A percentile compares a stretch with the other conserved stretches of the same genome.
Conservation (phyloP, 2,113 vertebrate genomes). For the Tursiops truncatus region DNA sequence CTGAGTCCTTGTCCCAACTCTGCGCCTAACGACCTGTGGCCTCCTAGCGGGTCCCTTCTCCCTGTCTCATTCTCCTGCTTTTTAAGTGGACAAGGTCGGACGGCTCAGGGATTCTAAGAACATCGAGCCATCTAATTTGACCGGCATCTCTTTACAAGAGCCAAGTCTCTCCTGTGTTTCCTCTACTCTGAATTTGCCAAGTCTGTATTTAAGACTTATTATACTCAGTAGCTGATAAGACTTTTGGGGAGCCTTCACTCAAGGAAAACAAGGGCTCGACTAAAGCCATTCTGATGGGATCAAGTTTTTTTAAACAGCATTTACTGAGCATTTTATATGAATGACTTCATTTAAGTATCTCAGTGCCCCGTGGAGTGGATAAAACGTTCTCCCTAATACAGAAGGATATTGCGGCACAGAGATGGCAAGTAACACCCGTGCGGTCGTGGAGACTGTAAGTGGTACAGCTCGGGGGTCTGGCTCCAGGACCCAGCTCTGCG, state of each 20-base stretch:
- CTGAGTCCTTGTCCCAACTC: neutral
- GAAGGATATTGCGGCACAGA: neutral
- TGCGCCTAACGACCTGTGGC: neutral
- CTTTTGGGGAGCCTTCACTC: neutral
- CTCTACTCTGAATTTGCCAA: neutral
- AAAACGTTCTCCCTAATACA: neutral
- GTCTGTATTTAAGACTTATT: neutral
- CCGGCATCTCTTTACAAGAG: neutral
- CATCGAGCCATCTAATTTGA: neutral
- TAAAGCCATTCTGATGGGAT: neutral
- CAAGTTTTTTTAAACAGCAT: neutral
- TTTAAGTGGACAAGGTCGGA: neutral
- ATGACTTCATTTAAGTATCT: neutral
- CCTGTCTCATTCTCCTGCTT: neutral
- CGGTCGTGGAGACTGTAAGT: neutral
- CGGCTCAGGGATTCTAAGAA: neutral
- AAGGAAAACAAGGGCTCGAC: neutral
- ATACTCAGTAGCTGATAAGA: neutral
- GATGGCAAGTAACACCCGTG: too few species aligned
- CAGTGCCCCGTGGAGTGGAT: neutral
- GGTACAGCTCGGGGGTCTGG: neutral
- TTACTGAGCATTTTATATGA: neutral
- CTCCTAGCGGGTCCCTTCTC: neutral
- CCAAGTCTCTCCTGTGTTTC: neutral
- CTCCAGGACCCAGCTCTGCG: neutral